Evolutionary conservation across 2,888 invertebrate species (phyloP).

Genomic region (Noctua janthina): DNA sequence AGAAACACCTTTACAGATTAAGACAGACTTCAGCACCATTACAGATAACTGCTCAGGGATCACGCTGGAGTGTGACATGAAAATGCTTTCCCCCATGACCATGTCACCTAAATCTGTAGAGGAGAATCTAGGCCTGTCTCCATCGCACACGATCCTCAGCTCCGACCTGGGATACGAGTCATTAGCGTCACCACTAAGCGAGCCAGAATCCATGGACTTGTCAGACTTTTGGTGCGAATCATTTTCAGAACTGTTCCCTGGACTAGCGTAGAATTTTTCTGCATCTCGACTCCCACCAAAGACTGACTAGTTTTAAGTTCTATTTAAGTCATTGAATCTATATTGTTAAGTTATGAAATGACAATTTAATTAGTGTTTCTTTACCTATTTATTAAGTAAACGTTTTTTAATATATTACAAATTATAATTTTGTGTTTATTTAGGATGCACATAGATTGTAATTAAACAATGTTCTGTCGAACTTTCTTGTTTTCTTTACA

Average conservation of each 20-base stretch:
- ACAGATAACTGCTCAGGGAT: slow-evolving; percentile 77
- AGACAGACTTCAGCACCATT: slow-evolving; percentile 77
- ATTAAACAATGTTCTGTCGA: slow-evolving; percentile 75
- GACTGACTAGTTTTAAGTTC: slow-evolving; percentile 86
- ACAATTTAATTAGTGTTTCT: slow-evolving; percentile 72
- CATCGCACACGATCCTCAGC: slow-evolving; percentile 84
- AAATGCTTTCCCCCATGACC: slow-evolving; percentile 86
- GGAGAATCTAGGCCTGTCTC: slow-evolving; percentile 83
- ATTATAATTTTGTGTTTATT: slow-evolving; percentile 64
- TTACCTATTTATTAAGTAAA: slow-evolving; percentile 62
- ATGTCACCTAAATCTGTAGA: slow-evolving; percentile 81
- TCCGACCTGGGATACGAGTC: slow-evolving; percentile 89
- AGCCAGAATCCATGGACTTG: slow-evolving; percentile 85
- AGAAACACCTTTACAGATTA: slow-evolving; percentile 76
- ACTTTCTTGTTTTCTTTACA: slow-evolving; percentile 54
- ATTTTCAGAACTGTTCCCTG: slow-evolving; percentile 94
- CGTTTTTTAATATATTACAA: slow-evolving; percentile 66
- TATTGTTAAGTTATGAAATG: slow-evolving; percentile 74
- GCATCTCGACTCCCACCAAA: slow-evolving; percentile 82
- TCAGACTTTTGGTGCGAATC: slow-evolving; percentile 94
- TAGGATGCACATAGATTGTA: slow-evolving; percentile 81
- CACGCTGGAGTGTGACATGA: slow-evolving; percentile 83
- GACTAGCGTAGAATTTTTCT: slow-evolving; percentile 89
- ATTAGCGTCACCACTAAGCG: slow-evolving; percentile 87
- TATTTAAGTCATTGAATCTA: slow-evolving; percentile 68